Percentiles rank a stretch among this genome's conserved stretches.
phyloP scores from a whole-genome alignment of 2,797 vertebrate genomes.

The Sebastes variabilis region DNA sequence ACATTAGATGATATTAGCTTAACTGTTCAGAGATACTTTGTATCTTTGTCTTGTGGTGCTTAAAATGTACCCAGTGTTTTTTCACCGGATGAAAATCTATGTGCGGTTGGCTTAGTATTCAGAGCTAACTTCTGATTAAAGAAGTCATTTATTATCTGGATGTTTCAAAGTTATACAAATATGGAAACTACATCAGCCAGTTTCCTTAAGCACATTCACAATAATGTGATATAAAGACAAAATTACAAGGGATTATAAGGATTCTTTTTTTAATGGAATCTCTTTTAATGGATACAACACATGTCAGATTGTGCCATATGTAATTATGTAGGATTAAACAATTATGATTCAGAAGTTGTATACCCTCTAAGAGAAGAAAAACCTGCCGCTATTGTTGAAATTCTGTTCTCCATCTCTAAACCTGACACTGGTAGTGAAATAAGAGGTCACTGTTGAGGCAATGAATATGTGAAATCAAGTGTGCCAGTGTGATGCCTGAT shows the following conservation, averaged over 20 bases:
- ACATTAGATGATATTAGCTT: slow-evolving; percentile 57
- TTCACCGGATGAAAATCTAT: background rate
- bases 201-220: background rate
- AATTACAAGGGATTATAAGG: background rate
- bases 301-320: background rate
- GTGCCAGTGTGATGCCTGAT: slow-evolving; percentile 11
- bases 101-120: background rate
- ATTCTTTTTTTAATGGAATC: background rate
- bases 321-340: background rate
- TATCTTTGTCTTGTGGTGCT: slow-evolving; percentile 11
- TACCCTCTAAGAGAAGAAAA: background rate
- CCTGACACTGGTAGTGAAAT: background rate
- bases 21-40: slow-evolving; percentile 42
- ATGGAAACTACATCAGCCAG: background rate
- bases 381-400: slow-evolving; percentile 1
- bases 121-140: background rate
- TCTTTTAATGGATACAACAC: background rate
- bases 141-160: background rate
- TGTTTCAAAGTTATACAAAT: background rate
- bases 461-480: slow-evolving; percentile 19
- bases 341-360: background rate
- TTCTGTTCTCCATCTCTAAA: slow-evolving; percentile 6
- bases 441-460: background rate
- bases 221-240: background rate
- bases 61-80: slow-evolving; percentile 2